Base-by-base conservation (phyloP, 2,888 invertebrate genomes). In the Venusia cambrica region DNA sequence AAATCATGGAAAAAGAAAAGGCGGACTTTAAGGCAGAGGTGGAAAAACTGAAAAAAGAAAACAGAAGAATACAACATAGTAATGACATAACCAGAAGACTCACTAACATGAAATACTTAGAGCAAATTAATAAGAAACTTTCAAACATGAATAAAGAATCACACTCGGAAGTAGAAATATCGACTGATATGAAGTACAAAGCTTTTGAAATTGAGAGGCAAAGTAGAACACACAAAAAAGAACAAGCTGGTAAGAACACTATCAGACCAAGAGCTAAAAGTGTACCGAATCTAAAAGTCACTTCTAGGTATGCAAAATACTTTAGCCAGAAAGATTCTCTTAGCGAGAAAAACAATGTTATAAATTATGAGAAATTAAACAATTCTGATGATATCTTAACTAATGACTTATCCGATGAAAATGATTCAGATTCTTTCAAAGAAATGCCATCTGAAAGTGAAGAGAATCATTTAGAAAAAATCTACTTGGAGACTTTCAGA, bases 71-170 rank as follows among this genome's bases (percentile, higher is more conserved):
- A 30, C 87, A 89, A 42, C 89, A 89, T 22, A 89, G 88, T 35
- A 90, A 91, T 65, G 78, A 89, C 45, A 84, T 89, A 28, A 74
- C 89, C 4, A 66, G 81, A 40, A 71, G 90, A 38, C 73, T 91
- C 19, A 85, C 90, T n/a, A 94, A 93, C 45, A 90, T 92, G 14
- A 93, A 92, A 80, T 91, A 93, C 70, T 83, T 94, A 42, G 91
- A 93, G 55, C 91, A 93, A 71, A 94, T 95, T 14, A 94, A 93
- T 62, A 91, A 91, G 35, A 85, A 85, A 51, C 62, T 85, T 14
- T 54, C 63, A 5, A 54, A 65, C 14, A 76, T 78, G 58, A 56
- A 72, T 17, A 78, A 71, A 55, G 73, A 74, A 17, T 53, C 65
- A 14, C 62, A 53, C 29, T 60, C 76, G 8, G 73, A 75, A 52